These are phyloP conservation scores for Aphaenogaster rudis DNA, from an alignment of 1,140 invertebrate genomes.

Conservation along the genomic window DNA sequence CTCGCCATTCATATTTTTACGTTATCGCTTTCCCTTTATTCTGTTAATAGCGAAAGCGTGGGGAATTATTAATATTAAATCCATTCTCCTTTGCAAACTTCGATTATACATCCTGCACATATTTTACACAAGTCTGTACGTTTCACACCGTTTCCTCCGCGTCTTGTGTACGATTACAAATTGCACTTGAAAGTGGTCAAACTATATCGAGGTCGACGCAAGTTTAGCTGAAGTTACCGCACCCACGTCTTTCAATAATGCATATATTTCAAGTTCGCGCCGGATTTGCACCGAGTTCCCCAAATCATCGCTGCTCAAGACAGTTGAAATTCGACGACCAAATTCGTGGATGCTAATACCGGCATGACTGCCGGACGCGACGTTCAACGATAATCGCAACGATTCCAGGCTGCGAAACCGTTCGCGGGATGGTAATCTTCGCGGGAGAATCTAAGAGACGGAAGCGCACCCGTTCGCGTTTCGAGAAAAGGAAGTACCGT, in stretches of 20 bases:
- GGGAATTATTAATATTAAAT: background rate
- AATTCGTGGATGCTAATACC: conserved; percentile 14
- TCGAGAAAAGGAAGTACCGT: conserved; percentile 38
- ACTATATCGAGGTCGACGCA: conserved; percentile 39
- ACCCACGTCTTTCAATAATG: conserved; percentile 52
- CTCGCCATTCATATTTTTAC: background rate
- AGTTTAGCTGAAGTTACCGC: conserved; percentile 38
- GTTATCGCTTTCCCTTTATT: conserved; percentile 2
- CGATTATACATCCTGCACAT: background rate
- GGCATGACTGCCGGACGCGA: background rate
- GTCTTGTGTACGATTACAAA: conserved; percentile 27
- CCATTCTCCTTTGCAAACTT: background rate
- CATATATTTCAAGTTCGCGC: conserved; percentile 54
- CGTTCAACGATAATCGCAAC: conserved; percentile 24
- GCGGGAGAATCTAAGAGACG: conserved; percentile 50
- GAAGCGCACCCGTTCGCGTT: conserved; percentile 11
- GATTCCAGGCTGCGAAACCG: background rate
- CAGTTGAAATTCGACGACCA: conserved; percentile 26
- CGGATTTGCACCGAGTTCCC: conserved; percentile 35
- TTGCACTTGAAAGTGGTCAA: conserved; percentile 38
- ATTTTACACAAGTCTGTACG: conserved; percentile 13
- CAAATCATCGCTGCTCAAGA: background rate
- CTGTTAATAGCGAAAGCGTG: background rate
- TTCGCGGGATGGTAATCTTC: conserved; percentile 40
- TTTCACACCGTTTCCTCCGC: conserved; percentile 1